Conservation (phyloP, 1,140 invertebrate species). For the Proctacanthus coquilletti region DNA sequence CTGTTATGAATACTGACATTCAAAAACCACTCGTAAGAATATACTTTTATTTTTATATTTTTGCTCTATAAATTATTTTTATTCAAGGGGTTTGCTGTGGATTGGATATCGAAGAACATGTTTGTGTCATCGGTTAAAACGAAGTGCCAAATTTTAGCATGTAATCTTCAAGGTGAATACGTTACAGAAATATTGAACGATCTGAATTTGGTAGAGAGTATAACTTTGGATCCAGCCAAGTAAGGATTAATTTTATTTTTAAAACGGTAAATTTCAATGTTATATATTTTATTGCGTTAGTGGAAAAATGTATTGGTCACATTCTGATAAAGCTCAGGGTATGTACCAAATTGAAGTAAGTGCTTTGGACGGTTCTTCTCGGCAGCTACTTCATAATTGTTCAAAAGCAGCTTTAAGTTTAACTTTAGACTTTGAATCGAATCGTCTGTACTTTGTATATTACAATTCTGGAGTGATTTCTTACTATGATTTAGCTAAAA, state of each 20-base stretch:
- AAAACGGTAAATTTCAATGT: too few relatives aligned
- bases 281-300: conserved; percentile 15
- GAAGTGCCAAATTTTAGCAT: conserved; percentile 43
- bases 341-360: conserved; percentile 40
- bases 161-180: conserved; percentile 57
- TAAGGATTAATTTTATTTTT: conserved; percentile 11
- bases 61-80: not conserved
- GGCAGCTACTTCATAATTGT: conserved; percentile 14
- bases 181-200: conserved; percentile 32
- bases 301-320: conserved; percentile 47
- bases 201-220: conserved; percentile 30
- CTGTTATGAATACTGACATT: conserved; percentile 58
- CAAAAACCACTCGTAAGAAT: conserved; percentile 18
- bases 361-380: conserved; percentile 45
- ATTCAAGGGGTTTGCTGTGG: conserved; percentile 39
- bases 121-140: conserved; percentile 40
- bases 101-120: conserved; percentile 63
- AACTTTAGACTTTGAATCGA: conserved; percentile 40
- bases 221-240: conserved; percentile 49
- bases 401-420: conserved; percentile 34
- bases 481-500: conserved; percentile 40
- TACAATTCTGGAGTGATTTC: conserved; percentile 42
- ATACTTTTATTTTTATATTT: conserved; percentile 1
- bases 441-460: conserved; percentile 57
- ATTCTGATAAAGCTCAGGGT: conserved; percentile 23